Percentiles rank a stretch among this genome's conserved stretches.
phyloP scores from a whole-genome alignment of 1,140 invertebrate genomes.

The Melipona quadrifasciata region DNA sequence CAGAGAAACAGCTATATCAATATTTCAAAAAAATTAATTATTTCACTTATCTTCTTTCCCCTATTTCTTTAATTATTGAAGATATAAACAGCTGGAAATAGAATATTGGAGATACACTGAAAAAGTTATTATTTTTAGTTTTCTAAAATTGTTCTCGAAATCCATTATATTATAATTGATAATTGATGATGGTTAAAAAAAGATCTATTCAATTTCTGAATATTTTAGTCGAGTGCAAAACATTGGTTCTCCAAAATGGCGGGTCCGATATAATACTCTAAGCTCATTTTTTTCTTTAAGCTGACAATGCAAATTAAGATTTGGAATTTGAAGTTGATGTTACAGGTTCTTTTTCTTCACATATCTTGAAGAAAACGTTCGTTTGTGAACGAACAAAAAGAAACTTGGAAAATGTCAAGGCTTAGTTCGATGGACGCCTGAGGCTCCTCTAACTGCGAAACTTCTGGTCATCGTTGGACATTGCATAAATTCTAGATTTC shows the following conservation, averaged over 20 bases:
- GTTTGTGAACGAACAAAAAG: conserved; percentile 9
- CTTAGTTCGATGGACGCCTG: background rate
- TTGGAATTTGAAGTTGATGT: background rate
- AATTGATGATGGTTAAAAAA: background rate
- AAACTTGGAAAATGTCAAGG: conserved; percentile 47
- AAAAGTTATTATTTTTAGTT: too few species aligned
- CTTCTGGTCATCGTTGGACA: background rate
- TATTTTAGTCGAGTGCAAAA: too few species aligned
- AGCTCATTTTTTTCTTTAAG: background rate
- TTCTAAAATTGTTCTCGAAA: too few species aligned
- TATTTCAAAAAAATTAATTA: too few species aligned
- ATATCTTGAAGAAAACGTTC: conserved; percentile 6
- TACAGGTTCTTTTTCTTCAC: background rate
- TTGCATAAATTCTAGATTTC: conserved; percentile 17
- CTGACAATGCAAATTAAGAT: background rate
- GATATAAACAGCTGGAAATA: too few species aligned
- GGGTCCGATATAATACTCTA: background rate
- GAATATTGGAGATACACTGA: too few species aligned
- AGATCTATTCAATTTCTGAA: background rate
- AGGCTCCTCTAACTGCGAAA: conserved; percentile 19
- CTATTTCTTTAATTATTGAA: too few species aligned
- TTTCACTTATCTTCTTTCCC: too few species aligned
- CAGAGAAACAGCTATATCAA: background rate
- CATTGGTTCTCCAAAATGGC: background rate
- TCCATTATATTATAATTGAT: background rate